Evolutionary conservation across 2,888 invertebrate genomes (phyloP).

Genomic region (Caenorhabditis afra): DNA sequence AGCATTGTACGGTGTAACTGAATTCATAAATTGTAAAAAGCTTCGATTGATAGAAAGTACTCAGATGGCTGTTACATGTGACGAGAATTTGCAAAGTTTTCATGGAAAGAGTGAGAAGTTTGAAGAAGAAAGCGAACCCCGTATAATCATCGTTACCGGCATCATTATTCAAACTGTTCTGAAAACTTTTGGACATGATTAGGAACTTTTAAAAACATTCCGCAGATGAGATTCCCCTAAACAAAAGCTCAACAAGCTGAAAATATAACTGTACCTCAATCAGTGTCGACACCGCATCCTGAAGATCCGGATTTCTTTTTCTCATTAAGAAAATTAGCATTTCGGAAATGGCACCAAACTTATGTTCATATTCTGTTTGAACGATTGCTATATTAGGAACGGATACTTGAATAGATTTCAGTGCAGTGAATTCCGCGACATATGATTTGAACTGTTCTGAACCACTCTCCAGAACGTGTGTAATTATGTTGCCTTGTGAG

Average conservation of each 20-base stretch:
- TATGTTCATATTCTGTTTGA: constrained; percentile 59
- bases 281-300: constrained; percentile 51
- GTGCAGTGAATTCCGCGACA: constrained; percentile 24
- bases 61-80: constrained; percentile 37
- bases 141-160: too few species aligned
- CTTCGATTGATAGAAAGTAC: constrained; percentile 22
- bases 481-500: constrained; percentile 60
- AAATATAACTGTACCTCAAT: constrained; percentile 55
- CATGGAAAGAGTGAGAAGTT: constrained; percentile 59
- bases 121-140: constrained; percentile 64
- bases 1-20: constrained; percentile 64
- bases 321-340: constrained; percentile 66
- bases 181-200: too few species aligned
- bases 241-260: too few species aligned
- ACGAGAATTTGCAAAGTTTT: constrained; percentile 61
- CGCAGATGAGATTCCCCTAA: too few species aligned
- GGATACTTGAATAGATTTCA: constrained; percentile 18
- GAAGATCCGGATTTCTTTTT: constrained; percentile 59
- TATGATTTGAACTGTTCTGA: constrained; percentile 61
- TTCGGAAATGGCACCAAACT: constrained; percentile 62
- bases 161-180: constrained; percentile 50
- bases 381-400: constrained; percentile 31
- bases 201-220: too few species aligned
- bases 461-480: constrained; percentile 60
- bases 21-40: constrained; percentile 17